Evolutionary conservation across 2,113 vertebrate genomes (phyloP).

Genomic region (Nestor notabilis): DNA sequence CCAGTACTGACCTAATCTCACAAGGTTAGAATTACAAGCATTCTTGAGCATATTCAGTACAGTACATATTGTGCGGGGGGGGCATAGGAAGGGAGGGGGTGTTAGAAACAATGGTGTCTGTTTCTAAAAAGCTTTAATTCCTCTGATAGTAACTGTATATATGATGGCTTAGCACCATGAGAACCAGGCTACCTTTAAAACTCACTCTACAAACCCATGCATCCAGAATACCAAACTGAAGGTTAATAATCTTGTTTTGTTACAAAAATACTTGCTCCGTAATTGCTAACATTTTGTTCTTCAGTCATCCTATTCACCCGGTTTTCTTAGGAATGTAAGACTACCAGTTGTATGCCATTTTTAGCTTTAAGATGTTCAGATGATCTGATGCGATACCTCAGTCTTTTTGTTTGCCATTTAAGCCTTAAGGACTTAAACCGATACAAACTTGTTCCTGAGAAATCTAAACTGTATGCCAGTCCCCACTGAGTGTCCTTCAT

Average conservation of each 20-base stretch:
- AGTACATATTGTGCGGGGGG: background rate
- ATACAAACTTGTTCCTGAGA: background rate
- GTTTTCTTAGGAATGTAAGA: background rate
- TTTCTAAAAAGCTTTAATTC: background rate
- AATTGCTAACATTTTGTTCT: background rate
- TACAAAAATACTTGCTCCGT: background rate
- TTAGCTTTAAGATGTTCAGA: background rate
- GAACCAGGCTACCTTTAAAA: background rate
- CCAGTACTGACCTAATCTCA: background rate
- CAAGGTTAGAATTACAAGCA: background rate
- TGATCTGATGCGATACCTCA: background rate
- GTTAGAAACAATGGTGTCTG: background rate
- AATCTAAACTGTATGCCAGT: background rate
- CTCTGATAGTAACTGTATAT: background rate
- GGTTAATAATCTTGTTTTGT: background rate
- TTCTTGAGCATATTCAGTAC: background rate
- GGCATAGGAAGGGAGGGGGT: background rate
- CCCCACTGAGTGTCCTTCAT: accelerated
- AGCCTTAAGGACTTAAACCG: background rate
- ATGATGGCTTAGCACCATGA: background rate
- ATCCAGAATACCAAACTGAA: background rate
- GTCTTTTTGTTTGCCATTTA: background rate
- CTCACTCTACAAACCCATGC: background rate
- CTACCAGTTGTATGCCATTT: background rate
- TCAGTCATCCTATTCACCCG: background rate